phyloP scores from a whole-genome alignment of 2,888 invertebrate genomes.

The Polietes domitor region DNA sequence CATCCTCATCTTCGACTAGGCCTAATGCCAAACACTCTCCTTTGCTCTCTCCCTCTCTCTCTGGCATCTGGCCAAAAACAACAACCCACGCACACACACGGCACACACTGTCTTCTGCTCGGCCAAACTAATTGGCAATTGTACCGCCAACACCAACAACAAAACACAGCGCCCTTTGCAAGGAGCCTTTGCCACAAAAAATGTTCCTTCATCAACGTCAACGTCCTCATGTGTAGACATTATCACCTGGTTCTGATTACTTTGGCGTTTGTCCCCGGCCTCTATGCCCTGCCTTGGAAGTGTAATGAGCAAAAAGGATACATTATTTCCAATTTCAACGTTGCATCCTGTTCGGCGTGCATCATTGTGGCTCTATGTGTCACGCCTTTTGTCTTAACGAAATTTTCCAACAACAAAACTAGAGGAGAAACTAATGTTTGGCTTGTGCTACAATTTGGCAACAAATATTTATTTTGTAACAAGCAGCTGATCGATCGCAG shows the following conservation, averaged over 20 bases:
- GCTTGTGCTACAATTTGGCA: slow-evolving; percentile 40
- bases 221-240: slow-evolving; percentile 10
- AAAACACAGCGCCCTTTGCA: slow-evolving; percentile 21
- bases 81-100: slow-evolving; percentile 3
- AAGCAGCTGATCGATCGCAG: slow-evolving; percentile 40
- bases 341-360: slow-evolving; percentile 37
- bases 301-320: slow-evolving; percentile 25
- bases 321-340: slow-evolving; percentile 43
- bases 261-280: slow-evolving; percentile 2
- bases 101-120: background rate
- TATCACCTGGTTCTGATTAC: slow-evolving; percentile 64
- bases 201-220: background rate
- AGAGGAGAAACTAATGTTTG: background rate
- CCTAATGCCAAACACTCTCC: background rate
- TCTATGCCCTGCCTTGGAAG: background rate
- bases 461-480: slow-evolving; percentile 46
- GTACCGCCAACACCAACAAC: slow-evolving; percentile 46
- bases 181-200: background rate
- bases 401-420: background rate
- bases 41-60: background rate
- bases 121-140: slow-evolving; percentile 61
- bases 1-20: slow-evolving; percentile 46
- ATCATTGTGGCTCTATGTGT: slow-evolving; percentile 40
- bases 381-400: slow-evolving; percentile 53
- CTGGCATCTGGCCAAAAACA: background rate